A percentile compares a stretch with the other conserved stretches of the same genome.
phyloP scores from a whole-genome alignment of 2,888 invertebrate genomes.

The Chrysodeixis includens region DNA sequence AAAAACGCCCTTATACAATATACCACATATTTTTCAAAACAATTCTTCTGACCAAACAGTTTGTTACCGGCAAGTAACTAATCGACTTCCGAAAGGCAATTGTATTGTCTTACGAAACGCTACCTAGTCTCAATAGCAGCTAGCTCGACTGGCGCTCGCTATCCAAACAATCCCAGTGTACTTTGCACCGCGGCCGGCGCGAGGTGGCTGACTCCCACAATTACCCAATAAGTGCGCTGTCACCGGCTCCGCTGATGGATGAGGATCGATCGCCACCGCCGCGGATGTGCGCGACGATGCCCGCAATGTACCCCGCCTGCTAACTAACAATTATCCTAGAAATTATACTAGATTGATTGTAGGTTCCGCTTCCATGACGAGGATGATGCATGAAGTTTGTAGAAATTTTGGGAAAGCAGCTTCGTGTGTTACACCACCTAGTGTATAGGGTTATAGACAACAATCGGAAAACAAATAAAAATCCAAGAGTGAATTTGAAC shows the following conservation, averaged over 20 bases:
- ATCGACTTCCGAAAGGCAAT: not conserved
- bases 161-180: slow-evolving; percentile 50
- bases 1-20: too few relatives aligned
- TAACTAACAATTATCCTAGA: slow-evolving; percentile 4
- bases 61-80: not conserved
- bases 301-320: not conserved
- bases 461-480: too few relatives aligned
- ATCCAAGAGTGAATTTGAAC: too few relatives aligned
- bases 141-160: slow-evolving; percentile 10
- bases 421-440: too few relatives aligned
- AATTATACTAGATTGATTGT: not conserved
- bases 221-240: slow-evolving; percentile 62
- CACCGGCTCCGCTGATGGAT: slow-evolving; percentile 60
- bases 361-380: not conserved
- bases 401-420: not conserved
- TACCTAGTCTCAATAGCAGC: slow-evolving; percentile 11
- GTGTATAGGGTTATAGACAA: too few relatives aligned
- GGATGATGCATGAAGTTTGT: not conserved
- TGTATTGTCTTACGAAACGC: too few relatives aligned
- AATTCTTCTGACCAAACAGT: too few relatives aligned
- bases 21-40: too few relatives aligned
- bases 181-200: slow-evolving; percentile 41
- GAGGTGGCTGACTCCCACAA: slow-evolving; percentile 59
- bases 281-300: slow-evolving; percentile 35
- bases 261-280: slow-evolving; percentile 53